A percentile compares a stretch with the other conserved stretches of the same genome.
phyloP scores from a whole-genome alignment of 2,113 vertebrate species.

The Furnarius figulus region DNA sequence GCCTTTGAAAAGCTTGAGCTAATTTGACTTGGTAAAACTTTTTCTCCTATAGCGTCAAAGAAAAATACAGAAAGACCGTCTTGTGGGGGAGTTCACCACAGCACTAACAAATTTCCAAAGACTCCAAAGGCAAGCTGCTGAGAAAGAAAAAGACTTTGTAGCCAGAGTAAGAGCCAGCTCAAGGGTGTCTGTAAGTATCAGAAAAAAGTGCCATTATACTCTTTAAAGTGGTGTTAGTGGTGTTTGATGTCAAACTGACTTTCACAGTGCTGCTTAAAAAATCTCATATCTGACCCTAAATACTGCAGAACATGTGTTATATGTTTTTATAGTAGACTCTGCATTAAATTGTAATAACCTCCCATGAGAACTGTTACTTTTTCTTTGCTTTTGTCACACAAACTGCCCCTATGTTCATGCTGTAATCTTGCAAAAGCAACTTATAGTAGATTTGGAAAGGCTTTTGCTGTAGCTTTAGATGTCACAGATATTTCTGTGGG shows the following conservation, averaged over 20 bases:
- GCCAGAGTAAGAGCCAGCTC: conserved; percentile 93
- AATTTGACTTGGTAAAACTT: not conserved
- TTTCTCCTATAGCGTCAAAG: conserved; percentile 84
- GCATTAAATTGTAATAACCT: not conserved
- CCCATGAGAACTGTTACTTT: not conserved
- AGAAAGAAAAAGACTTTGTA: conserved; percentile 93
- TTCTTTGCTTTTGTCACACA: not conserved
- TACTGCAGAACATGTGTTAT: not conserved
- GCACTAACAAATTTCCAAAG: conserved; percentile 89
- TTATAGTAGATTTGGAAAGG: not conserved
- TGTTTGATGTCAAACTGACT: not conserved
- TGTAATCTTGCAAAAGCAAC: not conserved
- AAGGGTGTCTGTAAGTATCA: conserved; percentile 86
- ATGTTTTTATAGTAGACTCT: not conserved
- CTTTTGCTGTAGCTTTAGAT: not conserved
- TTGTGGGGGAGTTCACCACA: conserved; percentile 90
- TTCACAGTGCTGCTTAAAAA: not conserved
- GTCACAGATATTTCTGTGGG: not conserved
- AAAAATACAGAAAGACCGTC: conserved; percentile 92
- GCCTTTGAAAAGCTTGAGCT: not conserved
- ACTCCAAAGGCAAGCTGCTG: conserved; percentile 89
- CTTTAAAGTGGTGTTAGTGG: not conserved
- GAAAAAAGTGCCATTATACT: not conserved
- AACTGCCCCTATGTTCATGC: not conserved
- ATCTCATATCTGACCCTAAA: not conserved